A percentile compares a stretch with the other conserved stretches of the same genome.
phyloP scores from a whole-genome alignment of 1,140 invertebrate genomes.

The Drosophila lowei region DNA sequence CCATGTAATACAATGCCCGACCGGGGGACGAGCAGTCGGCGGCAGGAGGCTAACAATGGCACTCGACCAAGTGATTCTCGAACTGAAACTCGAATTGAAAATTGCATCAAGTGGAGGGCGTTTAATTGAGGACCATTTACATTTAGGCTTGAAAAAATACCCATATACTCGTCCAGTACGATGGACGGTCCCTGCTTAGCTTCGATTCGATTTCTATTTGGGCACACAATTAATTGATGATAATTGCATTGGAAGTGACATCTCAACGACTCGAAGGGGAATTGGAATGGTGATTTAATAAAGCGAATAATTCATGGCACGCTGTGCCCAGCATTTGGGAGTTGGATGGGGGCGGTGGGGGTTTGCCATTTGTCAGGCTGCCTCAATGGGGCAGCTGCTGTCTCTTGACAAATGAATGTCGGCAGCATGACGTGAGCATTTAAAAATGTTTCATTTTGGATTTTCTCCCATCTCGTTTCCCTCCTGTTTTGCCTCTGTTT shows the following conservation, averaged over 20 bases:
- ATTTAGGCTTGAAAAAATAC: slow-evolving; percentile 10
- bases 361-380: no score
- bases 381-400: slow-evolving; percentile 44
- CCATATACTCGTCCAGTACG: background rate
- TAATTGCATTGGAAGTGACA: slow-evolving; percentile 49
- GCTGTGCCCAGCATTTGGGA: slow-evolving; percentile 16
- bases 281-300: slow-evolving; percentile 65
- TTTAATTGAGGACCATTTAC: slow-evolving; percentile 13
- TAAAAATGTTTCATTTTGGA: slow-evolving; percentile 45
- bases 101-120: slow-evolving; percentile 23
- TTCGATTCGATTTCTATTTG: slow-evolving; percentile 4
- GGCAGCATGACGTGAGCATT: slow-evolving; percentile 70
- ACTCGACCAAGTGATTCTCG: slow-evolving; percentile 21
- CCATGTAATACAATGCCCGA: slow-evolving; percentile 44
- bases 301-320: slow-evolving; percentile 67
- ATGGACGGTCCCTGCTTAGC: background rate
- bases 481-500: slow-evolving; percentile 26
- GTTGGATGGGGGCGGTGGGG: background rate
- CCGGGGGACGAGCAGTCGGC: slow-evolving; percentile 14
- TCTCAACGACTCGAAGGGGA: slow-evolving; percentile 31
- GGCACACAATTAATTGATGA: slow-evolving; percentile 5
- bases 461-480: slow-evolving; percentile 1
- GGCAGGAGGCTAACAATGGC: slow-evolving; percentile 21
- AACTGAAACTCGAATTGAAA: slow-evolving; percentile 2
- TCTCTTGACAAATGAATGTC: slow-evolving; percentile 75